Percentiles rank a stretch among this genome's conserved stretches.
Evolutionary conservation across 2,888 invertebrate species (phyloP).

Genomic region (Halictus quadricinctus): DNA sequence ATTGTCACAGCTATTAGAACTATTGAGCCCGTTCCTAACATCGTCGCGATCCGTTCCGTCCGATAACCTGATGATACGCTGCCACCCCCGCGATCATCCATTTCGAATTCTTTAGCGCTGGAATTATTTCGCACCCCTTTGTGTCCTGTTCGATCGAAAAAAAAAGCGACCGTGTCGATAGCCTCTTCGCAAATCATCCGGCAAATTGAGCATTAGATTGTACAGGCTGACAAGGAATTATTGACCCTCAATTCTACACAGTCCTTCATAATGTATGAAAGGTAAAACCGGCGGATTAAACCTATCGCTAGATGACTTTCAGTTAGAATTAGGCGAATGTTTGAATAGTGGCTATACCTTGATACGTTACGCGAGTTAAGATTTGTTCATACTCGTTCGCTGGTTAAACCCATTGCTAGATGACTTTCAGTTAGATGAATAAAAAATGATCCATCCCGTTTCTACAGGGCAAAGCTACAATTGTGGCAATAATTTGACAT

Average conservation of each 20-base stretch:
- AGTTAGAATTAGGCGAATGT: neutral
- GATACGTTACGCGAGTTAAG: neutral
- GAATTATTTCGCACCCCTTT: neutral
- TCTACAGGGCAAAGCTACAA: neutral
- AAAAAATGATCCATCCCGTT: neutral
- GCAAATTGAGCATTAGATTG: neutral
- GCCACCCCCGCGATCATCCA: neutral
- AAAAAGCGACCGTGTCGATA: neutral
- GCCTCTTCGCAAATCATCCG: neutral
- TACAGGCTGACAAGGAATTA: neutral
- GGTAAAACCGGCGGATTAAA: neutral
- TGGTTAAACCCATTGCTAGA: neutral
- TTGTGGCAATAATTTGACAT: neutral
- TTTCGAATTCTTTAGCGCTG: neutral
- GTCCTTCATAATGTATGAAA: neutral
- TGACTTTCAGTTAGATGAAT: neutral
- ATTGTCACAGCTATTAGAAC: constrained; percentile 78
- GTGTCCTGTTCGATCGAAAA: neutral
- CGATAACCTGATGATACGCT: constrained; percentile 60
- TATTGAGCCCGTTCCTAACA: constrained; percentile 75
- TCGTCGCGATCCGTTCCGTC: constrained; percentile 56
- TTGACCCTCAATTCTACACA: neutral
- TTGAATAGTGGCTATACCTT: neutral
- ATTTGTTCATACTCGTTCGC: neutral
- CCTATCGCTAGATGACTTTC: neutral